Base-by-base conservation (phyloP, 2,113 vertebrate species). In the Channa maculata region DNA sequence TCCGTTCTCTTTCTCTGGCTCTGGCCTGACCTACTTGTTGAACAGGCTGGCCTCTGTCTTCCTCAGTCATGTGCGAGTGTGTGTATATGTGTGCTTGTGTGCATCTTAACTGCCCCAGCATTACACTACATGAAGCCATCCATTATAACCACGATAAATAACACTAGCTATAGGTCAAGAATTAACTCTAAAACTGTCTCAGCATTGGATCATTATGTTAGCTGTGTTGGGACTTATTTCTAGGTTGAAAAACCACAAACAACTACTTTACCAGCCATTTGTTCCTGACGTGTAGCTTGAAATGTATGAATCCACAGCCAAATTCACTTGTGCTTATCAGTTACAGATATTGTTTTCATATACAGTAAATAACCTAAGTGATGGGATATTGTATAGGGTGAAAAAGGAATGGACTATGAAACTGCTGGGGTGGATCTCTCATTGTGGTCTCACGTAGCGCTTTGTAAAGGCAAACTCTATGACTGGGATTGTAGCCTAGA, bases 41-140 rank as follows among this genome's bases (percentile, higher is more conserved):
- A 90, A 93, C 92, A 93, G 89, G 82, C 86, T 86, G 87, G 83
- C 84, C 87, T 93, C 94, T 93, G 91, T 94, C 87, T 88, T 88
- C 82, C 72, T 45, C 64, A 89, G 89, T 94, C 88, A 86, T 92
- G 86, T 88, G 89, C 61, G 61, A 65, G 77, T 78, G 81, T 72
- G 55, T 65, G 60, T 71, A 7, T 86, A 15, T 48, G 65, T 82
- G 86, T 48, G 65, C 63, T 44, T 79, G 75, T 76, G 77, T 85
- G 77, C 69, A 80, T 90, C 79, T 89, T 79, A 73, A 86, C 84
- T 74, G 63, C 80, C 37, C 46, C 72, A 52, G 43, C 65, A 50
- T 44, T 72, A 65, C 46, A 71, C 46, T 39, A 51, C 64, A 54
- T 46, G 58, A 66, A 79, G 54, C 37, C 44, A 50, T 71, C 67